These are phyloP conservation scores for Piezodorus guildinii DNA, from an alignment of 1,140 invertebrate species.

Conservation along the genomic window DNA sequence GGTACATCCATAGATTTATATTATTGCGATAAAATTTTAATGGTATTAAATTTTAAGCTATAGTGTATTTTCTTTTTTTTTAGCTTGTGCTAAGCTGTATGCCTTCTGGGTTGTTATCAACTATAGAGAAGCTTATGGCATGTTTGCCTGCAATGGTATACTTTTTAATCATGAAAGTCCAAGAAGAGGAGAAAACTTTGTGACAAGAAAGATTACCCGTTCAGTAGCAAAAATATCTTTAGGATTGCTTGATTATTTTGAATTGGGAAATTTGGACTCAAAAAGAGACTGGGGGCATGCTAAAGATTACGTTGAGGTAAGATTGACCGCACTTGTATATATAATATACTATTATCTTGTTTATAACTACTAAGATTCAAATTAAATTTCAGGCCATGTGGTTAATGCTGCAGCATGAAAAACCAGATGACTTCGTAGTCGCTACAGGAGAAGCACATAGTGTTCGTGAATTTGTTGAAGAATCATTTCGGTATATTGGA, in stretches of 20 bases:
- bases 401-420: constrained; percentile 93
- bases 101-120: constrained; percentile 98
- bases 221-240: constrained; percentile 92
- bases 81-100: constrained; percentile 96
- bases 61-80: constrained; percentile 34
- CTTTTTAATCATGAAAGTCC: constrained; percentile 99
- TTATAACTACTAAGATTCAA: neutral
- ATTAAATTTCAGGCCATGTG: constrained; percentile 80
- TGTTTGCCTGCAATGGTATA: constrained; percentile 98
- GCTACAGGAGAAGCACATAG: constrained; percentile 91
- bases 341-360: neutral
- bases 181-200: constrained; percentile 94
- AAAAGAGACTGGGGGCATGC: constrained; percentile 99
- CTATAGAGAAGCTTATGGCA: constrained; percentile 94
- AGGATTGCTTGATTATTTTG: constrained; percentile 73
- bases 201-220: constrained; percentile 95
- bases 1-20: too few relatives aligned
- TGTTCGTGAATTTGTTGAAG: constrained; percentile 92
- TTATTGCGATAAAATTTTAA: too few relatives aligned
- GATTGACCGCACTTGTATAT: neutral
- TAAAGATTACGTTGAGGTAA: constrained; percentile 92
- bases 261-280: constrained; percentile 92
- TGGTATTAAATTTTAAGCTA: neutral
- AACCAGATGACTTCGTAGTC: constrained; percentile 93
- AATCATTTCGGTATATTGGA: constrained; percentile 70